These are phyloP conservation scores for Taenaris catops DNA, from an alignment of 2,888 invertebrate species.

Conservation along the genomic window DNA sequence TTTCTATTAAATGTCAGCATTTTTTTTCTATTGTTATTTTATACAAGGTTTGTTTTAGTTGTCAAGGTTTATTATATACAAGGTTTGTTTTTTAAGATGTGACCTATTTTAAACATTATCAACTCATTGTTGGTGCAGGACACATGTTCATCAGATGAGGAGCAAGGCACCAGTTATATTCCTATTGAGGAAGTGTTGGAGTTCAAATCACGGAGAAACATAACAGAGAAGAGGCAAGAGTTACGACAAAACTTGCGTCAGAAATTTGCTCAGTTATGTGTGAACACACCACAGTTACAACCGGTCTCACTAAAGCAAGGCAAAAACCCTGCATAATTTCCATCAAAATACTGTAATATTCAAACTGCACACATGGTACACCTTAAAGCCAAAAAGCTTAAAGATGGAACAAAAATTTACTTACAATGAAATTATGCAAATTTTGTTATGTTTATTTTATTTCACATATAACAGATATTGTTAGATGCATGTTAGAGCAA, in stretches of 20 bases:
- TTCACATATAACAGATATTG: conserved; percentile 2
- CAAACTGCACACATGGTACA: conserved; percentile 34
- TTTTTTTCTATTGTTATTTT: too few relatives aligned
- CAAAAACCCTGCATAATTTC: conserved; percentile 41
- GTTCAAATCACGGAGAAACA: conserved; percentile 90
- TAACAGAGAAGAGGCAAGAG: conserved; percentile 89
- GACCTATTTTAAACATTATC: too few relatives aligned
- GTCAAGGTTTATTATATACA: too few relatives aligned
- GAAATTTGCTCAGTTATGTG: conserved; percentile 90
- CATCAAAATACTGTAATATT: conserved; percentile 26
- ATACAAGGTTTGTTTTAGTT: too few relatives aligned
- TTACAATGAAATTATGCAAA: too few relatives aligned
- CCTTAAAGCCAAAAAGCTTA: too few relatives aligned
- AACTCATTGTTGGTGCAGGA: conserved; percentile 72
- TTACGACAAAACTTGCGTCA: conserved; percentile 89
- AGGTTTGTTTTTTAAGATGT: too few relatives aligned
- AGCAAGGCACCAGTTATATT: conserved; percentile 89
- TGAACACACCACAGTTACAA: conserved; percentile 59
- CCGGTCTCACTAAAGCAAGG: conserved; percentile 32
- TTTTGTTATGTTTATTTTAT: conserved; percentile 14
- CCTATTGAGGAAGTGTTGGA: conserved; percentile 93
- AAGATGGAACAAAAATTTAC: conserved; percentile 5
- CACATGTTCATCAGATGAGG: conserved; percentile 88
- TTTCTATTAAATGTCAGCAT: too few relatives aligned
- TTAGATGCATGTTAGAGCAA: conserved; percentile 9